Conservation (phyloP, 2,888 invertebrate genomes). For the Tipula confusa region DNA sequence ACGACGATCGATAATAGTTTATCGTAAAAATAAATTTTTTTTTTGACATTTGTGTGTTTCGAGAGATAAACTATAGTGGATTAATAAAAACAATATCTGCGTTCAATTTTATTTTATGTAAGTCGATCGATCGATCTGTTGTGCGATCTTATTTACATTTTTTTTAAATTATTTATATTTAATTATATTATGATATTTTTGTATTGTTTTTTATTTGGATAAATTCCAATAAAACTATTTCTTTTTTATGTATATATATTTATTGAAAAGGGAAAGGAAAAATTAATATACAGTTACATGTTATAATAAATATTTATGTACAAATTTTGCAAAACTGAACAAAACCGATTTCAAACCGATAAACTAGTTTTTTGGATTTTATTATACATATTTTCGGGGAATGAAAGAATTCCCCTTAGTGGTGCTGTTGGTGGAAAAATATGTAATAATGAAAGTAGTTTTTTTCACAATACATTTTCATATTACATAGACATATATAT, state of each 20-base stretch:
- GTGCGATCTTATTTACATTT: not conserved
- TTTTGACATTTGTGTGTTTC: not conserved
- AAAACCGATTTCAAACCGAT: not conserved
- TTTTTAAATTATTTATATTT: not conserved
- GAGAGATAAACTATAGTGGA: not conserved
- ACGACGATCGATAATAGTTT: not conserved
- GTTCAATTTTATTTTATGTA: not conserved
- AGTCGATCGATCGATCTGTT: not conserved
- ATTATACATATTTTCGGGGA: conserved; percentile 13
- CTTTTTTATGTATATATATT: not conserved
- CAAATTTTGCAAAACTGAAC: not conserved
- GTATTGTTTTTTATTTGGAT: not conserved
- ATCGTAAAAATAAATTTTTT: not conserved
- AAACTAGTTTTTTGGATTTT: not conserved
- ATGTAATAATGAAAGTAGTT: conserved; percentile 7
- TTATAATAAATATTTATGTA: not conserved
- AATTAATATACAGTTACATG: conserved; percentile 25
- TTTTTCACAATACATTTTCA: not conserved
- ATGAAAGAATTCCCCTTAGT: not conserved
- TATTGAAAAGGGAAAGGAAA: not conserved
- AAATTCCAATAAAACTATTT: not conserved
- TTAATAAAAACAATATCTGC: not conserved
- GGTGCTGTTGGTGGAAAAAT: not conserved
- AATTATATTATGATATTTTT: too few species aligned
- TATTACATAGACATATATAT: too few species aligned